Conservation (phyloP, 2,113 vertebrate genomes). For the Rhodinocichla rosea region DNA sequence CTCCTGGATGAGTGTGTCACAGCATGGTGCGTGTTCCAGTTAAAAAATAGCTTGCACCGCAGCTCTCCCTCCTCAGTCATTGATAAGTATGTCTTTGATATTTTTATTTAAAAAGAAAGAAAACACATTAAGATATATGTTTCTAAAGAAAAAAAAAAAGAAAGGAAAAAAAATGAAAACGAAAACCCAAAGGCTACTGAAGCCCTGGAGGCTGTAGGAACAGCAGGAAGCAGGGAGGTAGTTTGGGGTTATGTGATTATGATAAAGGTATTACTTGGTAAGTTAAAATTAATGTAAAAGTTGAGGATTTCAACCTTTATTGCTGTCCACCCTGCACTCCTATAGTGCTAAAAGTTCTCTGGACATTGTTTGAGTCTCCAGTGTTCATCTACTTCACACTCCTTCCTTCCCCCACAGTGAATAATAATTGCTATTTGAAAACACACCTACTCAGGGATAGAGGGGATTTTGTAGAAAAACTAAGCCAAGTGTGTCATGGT, state of each 20-base stretch:
- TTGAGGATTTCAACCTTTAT: not conserved
- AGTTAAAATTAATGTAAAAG: not conserved
- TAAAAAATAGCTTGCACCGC: conserved; percentile 72
- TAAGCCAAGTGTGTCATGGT: not conserved
- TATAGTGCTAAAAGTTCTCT: not conserved
- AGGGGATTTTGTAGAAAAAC: not conserved
- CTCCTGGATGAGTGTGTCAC: conserved; percentile 76
- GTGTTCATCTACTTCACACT: not conserved
- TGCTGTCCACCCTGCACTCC: not conserved
- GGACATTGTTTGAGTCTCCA: not conserved
- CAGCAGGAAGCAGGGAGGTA: not conserved
- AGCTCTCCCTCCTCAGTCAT: conserved; percentile 61
- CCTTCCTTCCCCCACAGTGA: not conserved
- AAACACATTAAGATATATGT: conserved; percentile 63
- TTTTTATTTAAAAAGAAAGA: conserved; percentile 75
- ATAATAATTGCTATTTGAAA: not conserved
- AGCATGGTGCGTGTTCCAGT: conserved; percentile 75
- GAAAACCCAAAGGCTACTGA: not conserved
- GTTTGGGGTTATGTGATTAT: not conserved
- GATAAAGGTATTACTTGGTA: not conserved
- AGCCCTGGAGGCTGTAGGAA: not conserved
- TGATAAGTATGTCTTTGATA: conserved; percentile 75
- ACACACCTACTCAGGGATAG: not conserved
- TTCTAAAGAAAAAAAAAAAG: not conserved
- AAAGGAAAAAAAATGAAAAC: not conserved